Evolutionary conservation across 2,888 invertebrate genomes (phyloP).

Genomic region (Coleophora flavipennella): DNA sequence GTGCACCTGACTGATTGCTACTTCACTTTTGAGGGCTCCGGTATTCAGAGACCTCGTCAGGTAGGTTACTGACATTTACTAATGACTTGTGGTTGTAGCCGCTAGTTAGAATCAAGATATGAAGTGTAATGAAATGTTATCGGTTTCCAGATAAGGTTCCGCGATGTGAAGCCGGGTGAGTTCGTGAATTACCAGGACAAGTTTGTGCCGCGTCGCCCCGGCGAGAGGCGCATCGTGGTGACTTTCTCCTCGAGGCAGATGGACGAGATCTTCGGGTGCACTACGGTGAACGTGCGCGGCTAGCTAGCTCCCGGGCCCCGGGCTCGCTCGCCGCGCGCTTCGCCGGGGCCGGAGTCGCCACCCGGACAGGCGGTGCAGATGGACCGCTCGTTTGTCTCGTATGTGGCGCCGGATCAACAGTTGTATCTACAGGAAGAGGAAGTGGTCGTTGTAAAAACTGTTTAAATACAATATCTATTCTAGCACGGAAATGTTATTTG

Average conservation of each 20-base stretch:
- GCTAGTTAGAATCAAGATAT: neutral
- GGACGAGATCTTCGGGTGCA: slow-evolving; percentile 75
- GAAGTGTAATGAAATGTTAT: neutral
- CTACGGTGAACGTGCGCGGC: slow-evolving; percentile 67
- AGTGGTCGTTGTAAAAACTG: slow-evolving; percentile 51
- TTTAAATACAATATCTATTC: slow-evolving; percentile 23
- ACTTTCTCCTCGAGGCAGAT: slow-evolving; percentile 78
- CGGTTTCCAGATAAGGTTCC: slow-evolving; percentile 56
- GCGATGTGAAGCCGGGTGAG: slow-evolving; percentile 76
- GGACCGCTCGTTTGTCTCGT: slow-evolving; percentile 49
- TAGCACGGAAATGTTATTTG: slow-evolving; percentile 13
- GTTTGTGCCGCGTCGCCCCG: slow-evolving; percentile 71
- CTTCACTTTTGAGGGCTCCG: slow-evolving; percentile 80
- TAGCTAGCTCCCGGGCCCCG: slow-evolving; percentile 63
- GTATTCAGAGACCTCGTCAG: slow-evolving; percentile 75
- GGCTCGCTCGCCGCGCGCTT: slow-evolving; percentile 43
- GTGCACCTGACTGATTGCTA: slow-evolving; percentile 76
- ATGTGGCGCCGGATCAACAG: slow-evolving; percentile 50
- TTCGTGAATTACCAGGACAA: slow-evolving; percentile 74
- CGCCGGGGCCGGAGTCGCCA: slow-evolving; percentile 50
- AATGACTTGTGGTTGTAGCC: neutral
- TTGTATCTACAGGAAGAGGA: slow-evolving; percentile 57
- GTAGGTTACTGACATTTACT: slow-evolving; percentile 25
- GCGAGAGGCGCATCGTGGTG: slow-evolving; percentile 76
- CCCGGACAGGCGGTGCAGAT: slow-evolving; percentile 45